phyloP scores from a whole-genome alignment of 2,113 vertebrate genomes.

The Choloepus hoffmanni region DNA sequence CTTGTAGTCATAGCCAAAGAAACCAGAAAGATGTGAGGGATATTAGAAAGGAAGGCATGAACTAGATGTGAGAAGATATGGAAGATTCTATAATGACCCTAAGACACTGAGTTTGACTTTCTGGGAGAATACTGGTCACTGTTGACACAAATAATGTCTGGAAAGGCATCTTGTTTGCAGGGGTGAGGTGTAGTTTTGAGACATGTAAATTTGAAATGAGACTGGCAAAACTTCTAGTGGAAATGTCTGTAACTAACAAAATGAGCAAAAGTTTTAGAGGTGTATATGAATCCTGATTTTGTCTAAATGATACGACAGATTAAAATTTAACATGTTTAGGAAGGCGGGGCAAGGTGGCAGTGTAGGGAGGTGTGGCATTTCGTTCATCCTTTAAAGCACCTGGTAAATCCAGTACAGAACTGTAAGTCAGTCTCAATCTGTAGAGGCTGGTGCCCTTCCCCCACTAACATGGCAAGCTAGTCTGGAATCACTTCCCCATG shows the following conservation, averaged over 20 bases:
- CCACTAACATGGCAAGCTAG: too few species aligned
- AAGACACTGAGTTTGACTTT: not conserved
- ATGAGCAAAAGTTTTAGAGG: not conserved
- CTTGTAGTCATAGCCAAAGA: not conserved
- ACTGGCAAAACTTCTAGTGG: not conserved
- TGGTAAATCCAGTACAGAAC: too few species aligned
- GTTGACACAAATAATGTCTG: not conserved
- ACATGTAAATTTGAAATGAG: not conserved
- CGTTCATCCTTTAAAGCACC: too few species aligned
- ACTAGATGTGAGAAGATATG: not conserved
- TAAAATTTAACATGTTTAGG: not conserved
- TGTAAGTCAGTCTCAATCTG: too few species aligned
- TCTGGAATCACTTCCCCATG: too few species aligned
- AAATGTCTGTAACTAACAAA: conserved; percentile 10
- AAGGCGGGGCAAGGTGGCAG: too few species aligned
- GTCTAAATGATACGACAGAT: conserved; percentile 1
- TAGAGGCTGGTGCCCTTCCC: too few species aligned
- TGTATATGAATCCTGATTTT: conserved; percentile 1
- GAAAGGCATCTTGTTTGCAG: not conserved
- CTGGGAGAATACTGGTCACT: not conserved
- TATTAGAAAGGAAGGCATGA: not conserved
- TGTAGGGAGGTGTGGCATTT: too few species aligned
- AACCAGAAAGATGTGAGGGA: not conserved
- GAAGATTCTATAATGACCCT: not conserved
- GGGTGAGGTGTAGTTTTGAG: not conserved